Percentiles rank a stretch among this genome's conserved stretches.
Conservation (phyloP, 2,888 invertebrate species). For the Amiota minor region DNA sequence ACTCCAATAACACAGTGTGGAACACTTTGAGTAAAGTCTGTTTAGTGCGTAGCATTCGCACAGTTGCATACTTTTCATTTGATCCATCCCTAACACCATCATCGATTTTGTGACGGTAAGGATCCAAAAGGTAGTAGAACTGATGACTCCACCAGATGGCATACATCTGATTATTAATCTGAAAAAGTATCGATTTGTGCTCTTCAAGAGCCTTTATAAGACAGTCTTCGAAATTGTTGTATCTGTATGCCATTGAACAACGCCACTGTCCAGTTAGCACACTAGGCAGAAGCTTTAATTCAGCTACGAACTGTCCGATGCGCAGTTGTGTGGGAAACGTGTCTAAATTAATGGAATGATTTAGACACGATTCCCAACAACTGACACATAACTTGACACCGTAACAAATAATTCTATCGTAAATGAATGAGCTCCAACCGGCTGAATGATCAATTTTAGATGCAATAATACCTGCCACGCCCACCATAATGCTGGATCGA, state of each 20-base stretch:
- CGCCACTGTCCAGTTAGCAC: conserved; percentile 58
- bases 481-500: conserved; percentile 64
- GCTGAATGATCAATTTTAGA: conserved; percentile 69
- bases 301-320: conserved; percentile 64
- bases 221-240: conserved; percentile 45
- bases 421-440: conserved; percentile 62
- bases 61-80: conserved; percentile 51
- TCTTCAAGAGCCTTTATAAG: conserved; percentile 43
- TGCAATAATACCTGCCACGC: conserved; percentile 59
- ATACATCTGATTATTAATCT: conserved; percentile 66
- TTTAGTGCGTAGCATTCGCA: conserved; percentile 68
- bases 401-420: conserved; percentile 66
- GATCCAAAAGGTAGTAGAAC: conserved; percentile 69
- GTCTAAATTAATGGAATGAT: conserved; percentile 53
- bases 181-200: conserved; percentile 59
- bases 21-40: conserved; percentile 61
- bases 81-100: conserved; percentile 4
- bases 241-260: conserved; percentile 47
- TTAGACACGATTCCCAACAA: conserved; percentile 55
- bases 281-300: conserved; percentile 48
- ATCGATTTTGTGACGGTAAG: conserved; percentile 64
- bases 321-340: conserved; percentile 62
- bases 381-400: conserved; percentile 62
- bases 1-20: conserved; percentile 62
- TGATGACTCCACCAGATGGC: conserved; percentile 64